These are phyloP conservation scores for Serripes groenlandicus DNA, from an alignment of 2,888 invertebrate genomes.

Conservation along the genomic window DNA sequence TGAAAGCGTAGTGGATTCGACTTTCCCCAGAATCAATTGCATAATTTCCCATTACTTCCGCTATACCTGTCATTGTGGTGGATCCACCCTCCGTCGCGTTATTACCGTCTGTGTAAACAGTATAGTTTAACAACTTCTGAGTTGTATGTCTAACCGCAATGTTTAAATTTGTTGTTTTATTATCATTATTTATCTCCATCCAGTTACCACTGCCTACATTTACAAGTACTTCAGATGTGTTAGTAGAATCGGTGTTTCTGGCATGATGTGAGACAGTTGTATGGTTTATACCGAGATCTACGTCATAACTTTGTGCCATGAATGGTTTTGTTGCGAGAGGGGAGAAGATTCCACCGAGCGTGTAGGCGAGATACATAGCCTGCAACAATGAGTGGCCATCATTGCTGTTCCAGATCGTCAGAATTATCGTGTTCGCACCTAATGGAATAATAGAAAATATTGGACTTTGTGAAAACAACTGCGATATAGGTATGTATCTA, in stretches of 20 bases:
- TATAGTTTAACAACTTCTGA: neutral
- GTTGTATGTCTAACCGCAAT: too few species aligned
- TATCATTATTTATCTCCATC: neutral
- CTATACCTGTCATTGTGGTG: too few species aligned
- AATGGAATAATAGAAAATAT: too few species aligned
- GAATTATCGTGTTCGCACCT: slow-evolving; percentile 62
- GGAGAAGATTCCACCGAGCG: slow-evolving; percentile 48
- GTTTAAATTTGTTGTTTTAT: neutral
- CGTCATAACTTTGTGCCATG: slow-evolving; percentile 31
- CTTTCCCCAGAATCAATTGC: neutral
- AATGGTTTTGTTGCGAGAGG: slow-evolving; percentile 59
- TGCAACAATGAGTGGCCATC: slow-evolving; percentile 56
- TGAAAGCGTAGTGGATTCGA: slow-evolving; percentile 51
- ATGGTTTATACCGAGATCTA: neutral
- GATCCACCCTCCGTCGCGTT: neutral
- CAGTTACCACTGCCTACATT: neutral
- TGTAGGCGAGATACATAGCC: slow-evolving; percentile 56
- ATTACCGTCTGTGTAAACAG: neutral
- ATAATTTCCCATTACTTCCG: neutral
- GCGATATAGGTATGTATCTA: too few species aligned
- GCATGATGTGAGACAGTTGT: neutral
- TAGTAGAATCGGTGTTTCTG: too few species aligned
- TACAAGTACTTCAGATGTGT: neutral
- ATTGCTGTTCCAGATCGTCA: slow-evolving; percentile 53
- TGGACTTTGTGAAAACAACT: too few species aligned